Conservation (phyloP, 2,797 vertebrate species). For the Poeciliopsis turneri region DNA sequence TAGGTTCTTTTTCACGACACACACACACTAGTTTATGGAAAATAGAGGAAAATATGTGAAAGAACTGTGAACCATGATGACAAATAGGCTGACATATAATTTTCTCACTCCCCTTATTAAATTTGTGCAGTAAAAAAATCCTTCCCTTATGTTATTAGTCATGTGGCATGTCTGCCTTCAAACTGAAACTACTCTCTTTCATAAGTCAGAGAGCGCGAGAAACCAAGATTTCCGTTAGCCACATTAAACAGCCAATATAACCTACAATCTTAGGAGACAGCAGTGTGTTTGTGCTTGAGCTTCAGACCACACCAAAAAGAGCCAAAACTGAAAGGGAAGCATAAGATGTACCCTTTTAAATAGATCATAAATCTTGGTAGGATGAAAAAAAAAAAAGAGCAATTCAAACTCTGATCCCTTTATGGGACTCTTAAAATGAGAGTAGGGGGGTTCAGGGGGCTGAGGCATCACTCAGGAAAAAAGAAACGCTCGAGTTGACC, state of each 20-base stretch:
- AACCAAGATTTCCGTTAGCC: slow-evolving; percentile 7
- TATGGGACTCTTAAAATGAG: neutral
- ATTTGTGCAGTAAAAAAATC: neutral
- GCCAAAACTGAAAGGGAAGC: slow-evolving; percentile 4
- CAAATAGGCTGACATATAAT: neutral
- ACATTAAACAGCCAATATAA: slow-evolving; percentile 6
- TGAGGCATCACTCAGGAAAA: neutral
- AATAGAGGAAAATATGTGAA: neutral
- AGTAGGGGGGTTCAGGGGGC: neutral
- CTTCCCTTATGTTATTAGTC: neutral
- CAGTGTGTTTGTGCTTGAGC: neutral
- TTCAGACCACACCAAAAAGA: slow-evolving; percentile 13
- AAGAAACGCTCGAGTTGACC: neutral
- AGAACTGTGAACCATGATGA: neutral
- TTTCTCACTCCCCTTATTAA: neutral
- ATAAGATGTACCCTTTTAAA: slow-evolving; percentile 12
- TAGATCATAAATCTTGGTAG: neutral
- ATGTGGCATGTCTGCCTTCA: neutral
- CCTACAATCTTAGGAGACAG: slow-evolving; percentile 16
- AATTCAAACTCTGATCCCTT: neutral
- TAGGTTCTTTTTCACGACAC: neutral
- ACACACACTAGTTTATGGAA: neutral
- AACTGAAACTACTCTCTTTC: neutral
- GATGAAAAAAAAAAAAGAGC: neutral
- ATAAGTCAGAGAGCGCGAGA: neutral